Base-by-base conservation (phyloP, 2,113 vertebrate genomes). In the Ictidomys tridecemlineatus region DNA sequence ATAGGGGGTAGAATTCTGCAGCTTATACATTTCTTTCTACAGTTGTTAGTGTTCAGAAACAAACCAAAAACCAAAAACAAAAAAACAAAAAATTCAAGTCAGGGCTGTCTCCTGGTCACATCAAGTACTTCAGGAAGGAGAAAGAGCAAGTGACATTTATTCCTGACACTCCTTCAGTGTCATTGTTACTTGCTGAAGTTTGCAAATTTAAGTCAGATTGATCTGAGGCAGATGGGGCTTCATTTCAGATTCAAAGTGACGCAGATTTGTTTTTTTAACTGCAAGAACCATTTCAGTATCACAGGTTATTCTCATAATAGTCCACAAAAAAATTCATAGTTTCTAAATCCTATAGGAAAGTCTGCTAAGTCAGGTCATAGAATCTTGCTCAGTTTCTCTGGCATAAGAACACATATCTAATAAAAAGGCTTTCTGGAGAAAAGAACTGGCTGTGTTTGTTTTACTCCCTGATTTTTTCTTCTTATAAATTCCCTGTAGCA, bases 391-490 rank as follows among this genome's bases (percentile, higher is more conserved):
- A 85, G 72, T 34, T 90, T 92, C 28, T 79, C 34, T 91, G 70
- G 53, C 28, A 45, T 18, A 26, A 80, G 45, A 84, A n/a, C 10
- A 74, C 20, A 74, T 82, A 67, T 16, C 51, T 89, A 89, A 61
- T 96, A 70, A 96, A 92, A 72, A 65, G 45, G 51, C 22, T 83
- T 83, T 78, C 63, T 83, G 78, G 69, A 30, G 34, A 22, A 86
- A 69, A 74, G 8, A 32, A 79, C 30, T 77, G 45, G 9, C 22
- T 89, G 12, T 45, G 26, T 94, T 85, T 85, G 22, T 82, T 93
- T 84, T 56, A 93, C 67, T 76, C 34, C 34, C 79, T 61, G 70
- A 76, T 85, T 85, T 73, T 42, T 89, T 80, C n/a, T 95, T 37
- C 42, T 87, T 77, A 34, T 89, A 83, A 91, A 95, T 94, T 58